Evolutionary conservation across 2,888 invertebrate species (phyloP).

Genomic region (Ypsolopha sequella): DNA sequence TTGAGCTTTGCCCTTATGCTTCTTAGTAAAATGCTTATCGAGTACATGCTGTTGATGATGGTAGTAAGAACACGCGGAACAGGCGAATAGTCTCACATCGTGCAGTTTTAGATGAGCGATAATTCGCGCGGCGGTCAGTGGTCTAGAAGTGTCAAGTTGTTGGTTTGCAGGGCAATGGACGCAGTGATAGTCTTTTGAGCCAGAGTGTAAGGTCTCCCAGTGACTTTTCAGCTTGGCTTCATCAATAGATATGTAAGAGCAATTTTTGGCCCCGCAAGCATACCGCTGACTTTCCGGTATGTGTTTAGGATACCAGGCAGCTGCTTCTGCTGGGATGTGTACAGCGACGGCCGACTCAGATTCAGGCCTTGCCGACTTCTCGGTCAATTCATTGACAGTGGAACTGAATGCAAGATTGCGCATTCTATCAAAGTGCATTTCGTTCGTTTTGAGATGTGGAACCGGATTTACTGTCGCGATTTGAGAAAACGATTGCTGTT

Average conservation of each 20-base stretch:
- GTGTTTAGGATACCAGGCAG: slow-evolving; percentile 49
- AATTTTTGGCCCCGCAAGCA: slow-evolving; percentile 78
- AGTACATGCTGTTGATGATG: slow-evolving; percentile 73
- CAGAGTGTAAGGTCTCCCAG: slow-evolving; percentile 77
- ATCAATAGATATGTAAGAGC: slow-evolving; percentile 78
- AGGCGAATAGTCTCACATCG: slow-evolving; percentile 78
- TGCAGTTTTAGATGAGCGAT: slow-evolving; percentile 82
- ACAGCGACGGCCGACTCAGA: slow-evolving; percentile 12
- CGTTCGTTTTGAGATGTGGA: slow-evolving; percentile 81
- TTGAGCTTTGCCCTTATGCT: slow-evolving; percentile 65
- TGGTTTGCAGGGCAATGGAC: slow-evolving; percentile 77
- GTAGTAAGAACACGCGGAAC: slow-evolving; percentile 76
- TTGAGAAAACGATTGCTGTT: slow-evolving; percentile 73
- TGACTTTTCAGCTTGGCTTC: slow-evolving; percentile 80
- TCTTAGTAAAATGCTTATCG: slow-evolving; percentile 75
- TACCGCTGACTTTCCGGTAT: slow-evolving; percentile 71
- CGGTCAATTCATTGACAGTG: slow-evolving; percentile 20
- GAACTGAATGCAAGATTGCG: slow-evolving; percentile 84
- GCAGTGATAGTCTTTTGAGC: slow-evolving; percentile 73
- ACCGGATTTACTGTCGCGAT: slow-evolving; percentile 86
- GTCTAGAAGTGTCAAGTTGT: slow-evolving; percentile 47
- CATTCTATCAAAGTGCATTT: slow-evolving; percentile 89
- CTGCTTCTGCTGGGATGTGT: slow-evolving; percentile 24
- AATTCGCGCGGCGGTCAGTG: slow-evolving; percentile 72
- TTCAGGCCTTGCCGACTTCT: slow-evolving; percentile 21